Evolutionary conservation across 30 jellyfish, hydroid and myxozoan genomes (phyloP), one percentile per base, ranked within the genome.

Genomic region (Pelagia noctiluca): DNA sequence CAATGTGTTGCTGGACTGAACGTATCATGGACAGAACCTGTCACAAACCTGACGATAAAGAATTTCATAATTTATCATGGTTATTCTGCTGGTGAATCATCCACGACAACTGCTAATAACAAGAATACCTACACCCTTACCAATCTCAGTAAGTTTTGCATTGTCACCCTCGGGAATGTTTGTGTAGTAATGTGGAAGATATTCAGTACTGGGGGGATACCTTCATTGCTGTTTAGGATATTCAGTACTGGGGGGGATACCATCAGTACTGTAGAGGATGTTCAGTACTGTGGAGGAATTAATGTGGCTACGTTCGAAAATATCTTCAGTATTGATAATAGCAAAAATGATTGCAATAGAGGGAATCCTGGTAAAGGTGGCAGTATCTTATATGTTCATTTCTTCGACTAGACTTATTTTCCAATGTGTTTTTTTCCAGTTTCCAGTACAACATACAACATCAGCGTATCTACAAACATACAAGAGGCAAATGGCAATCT

Each of bases 1-100:
- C 32, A 57, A 33, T 80, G 90, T 36, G 69, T 35, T 1, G 57
- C 35, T 16, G 68, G 35, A 52, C 33, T 80, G 32, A 68, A 66
- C 26, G 47, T 80, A 48, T 46, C 69, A 49, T 80, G 90, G 90
- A 25, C 35, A 5, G 1, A 47, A 18, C 90, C 90, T 49, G 60
- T 19, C 30, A 30, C 90, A 1, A 19, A 38, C 18, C 42, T 24
- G 69, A 72, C 18, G 24, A 46, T 80, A 25, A 19, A 80, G 11
- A 80, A 80, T 46, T 80, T 65, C 79, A 23, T 80, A 64, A 37
- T 80, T 3, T 25, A 62, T 19, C 21, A 19, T 19, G 28, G 21
- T 4, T 2, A 8, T 3, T 2, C 12, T 2, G 26, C 28, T 2
- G 21, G 21, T 52, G 16, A 25, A 4, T 52, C 79, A 5, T 16